phyloP scores from a whole-genome alignment of 2,113 vertebrate genomes.

The Mormoops blainvillei region DNA sequence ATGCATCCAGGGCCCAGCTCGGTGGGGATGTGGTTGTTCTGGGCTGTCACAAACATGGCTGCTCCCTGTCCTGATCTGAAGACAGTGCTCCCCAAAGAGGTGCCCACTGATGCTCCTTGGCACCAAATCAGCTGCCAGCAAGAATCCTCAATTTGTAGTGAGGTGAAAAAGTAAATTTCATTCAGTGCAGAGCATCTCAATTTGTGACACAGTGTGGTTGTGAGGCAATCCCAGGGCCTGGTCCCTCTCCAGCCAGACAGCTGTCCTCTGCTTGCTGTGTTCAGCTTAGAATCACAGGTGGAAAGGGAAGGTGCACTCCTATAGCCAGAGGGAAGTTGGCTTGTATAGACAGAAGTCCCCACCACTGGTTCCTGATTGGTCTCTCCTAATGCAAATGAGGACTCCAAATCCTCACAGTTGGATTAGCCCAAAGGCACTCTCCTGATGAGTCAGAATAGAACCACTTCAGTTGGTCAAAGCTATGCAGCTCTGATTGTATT shows the following conservation, averaged over 20 bases:
- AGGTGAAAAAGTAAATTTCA: background rate
- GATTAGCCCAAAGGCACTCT: background rate
- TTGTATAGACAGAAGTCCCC: background rate
- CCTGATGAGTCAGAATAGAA: background rate
- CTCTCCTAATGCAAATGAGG: background rate
- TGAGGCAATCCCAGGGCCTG: background rate
- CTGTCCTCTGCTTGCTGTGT: background rate
- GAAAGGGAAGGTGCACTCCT: background rate
- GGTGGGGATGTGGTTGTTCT: background rate
- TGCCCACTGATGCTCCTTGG: background rate
- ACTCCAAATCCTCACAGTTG: background rate
- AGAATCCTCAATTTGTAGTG: background rate
- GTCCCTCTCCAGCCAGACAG: background rate
- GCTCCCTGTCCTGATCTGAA: background rate
- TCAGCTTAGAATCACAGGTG: too few relatives aligned
- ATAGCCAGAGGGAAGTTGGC: background rate
- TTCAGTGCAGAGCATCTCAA: background rate
- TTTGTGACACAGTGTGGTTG: background rate
- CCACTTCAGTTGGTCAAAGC: background rate
- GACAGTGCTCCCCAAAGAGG: background rate
- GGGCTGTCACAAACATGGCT: background rate
- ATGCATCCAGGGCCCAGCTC: fast-evolving
- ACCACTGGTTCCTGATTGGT: background rate
- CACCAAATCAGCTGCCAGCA: background rate
- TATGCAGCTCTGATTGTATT: background rate